phyloP scores from a whole-genome alignment of 2,797 vertebrate species.

The Trachurus trachurus region DNA sequence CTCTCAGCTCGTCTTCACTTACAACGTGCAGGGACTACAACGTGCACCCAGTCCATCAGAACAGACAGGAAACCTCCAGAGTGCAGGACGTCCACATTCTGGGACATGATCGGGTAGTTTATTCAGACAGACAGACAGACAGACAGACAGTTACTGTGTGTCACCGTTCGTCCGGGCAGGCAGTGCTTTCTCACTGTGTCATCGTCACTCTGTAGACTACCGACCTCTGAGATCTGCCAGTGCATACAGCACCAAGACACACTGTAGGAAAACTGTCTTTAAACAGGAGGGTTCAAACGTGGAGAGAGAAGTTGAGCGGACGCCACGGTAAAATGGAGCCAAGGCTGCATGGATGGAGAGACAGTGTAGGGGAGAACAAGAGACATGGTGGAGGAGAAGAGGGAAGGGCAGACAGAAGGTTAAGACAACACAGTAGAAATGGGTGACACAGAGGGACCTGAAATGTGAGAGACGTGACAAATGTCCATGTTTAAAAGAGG shows the following conservation, averaged over 20 bases:
- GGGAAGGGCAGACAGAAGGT: conserved; percentile 6
- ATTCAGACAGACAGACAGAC: too few relatives aligned
- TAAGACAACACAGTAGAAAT: background rate
- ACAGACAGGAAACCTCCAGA: background rate
- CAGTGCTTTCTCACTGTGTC: background rate
- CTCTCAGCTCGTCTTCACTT: conserved; percentile 8
- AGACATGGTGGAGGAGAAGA: conserved; percentile 8
- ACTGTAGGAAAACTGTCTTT: conserved; percentile 20
- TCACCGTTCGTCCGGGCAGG: background rate
- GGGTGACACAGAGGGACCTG: background rate
- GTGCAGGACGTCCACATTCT: background rate
- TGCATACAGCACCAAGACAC: conserved; percentile 23
- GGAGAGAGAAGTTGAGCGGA: conserved; percentile 41
- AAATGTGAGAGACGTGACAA: background rate
- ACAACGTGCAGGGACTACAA: background rate
- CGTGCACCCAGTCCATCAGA: conserved; percentile 8
- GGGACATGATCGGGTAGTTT: background rate
- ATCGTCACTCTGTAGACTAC: conserved; percentile 17
- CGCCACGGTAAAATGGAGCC: conserved; percentile 52
- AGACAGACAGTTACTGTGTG: background rate
- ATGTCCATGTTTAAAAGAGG: background rate
- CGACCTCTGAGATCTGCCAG: conserved; percentile 31
- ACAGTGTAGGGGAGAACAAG: background rate
- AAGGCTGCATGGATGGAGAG: conserved; percentile 51
- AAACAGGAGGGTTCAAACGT: conserved; percentile 27